These are phyloP conservation scores for Eupithecia inturbata DNA, from an alignment of 2,888 invertebrate genomes.

Conservation along the genomic window DNA sequence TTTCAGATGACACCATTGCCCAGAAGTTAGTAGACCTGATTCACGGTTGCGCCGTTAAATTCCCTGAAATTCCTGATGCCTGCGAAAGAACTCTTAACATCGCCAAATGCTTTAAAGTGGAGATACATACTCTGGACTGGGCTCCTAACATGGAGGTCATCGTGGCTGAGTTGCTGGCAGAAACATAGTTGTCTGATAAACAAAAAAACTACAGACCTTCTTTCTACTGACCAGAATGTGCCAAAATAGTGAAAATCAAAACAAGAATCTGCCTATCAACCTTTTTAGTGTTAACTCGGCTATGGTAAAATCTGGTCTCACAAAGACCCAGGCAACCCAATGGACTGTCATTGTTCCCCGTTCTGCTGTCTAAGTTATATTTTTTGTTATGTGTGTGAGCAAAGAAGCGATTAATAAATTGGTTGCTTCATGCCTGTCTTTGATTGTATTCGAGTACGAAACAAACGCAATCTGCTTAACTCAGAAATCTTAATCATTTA, in stretches of 20 bases:
- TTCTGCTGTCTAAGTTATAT: constrained; percentile 28
- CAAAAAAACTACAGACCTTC: background rate
- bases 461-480: background rate
- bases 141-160: constrained; percentile 60
- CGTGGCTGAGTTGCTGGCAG: constrained; percentile 59
- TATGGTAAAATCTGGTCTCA: constrained; percentile 6
- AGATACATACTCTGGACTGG: constrained; percentile 67
- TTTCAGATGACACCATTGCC: constrained; percentile 61
- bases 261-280: background rate
- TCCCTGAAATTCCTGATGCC: constrained; percentile 42
- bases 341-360: constrained; percentile 28
- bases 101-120: constrained; percentile 63
- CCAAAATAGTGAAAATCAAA: background rate
- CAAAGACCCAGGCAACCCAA: constrained; percentile 21
- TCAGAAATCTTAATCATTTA: background rate
- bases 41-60: constrained; percentile 53
- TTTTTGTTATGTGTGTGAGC: constrained; percentile 19
- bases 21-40: constrained; percentile 57
- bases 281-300: background rate
- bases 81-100: constrained; percentile 56
- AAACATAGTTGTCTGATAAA: constrained; percentile 44
- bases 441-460: background rate
- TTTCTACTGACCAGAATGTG: background rate
- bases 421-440: constrained; percentile 7
- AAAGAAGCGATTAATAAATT: constrained; percentile 29